A percentile compares a stretch with the other conserved stretches of the same genome.
These are phyloP conservation scores for Oreocharis arfaki DNA, from an alignment of 2,113 vertebrate species.

Conservation along the genomic window DNA sequence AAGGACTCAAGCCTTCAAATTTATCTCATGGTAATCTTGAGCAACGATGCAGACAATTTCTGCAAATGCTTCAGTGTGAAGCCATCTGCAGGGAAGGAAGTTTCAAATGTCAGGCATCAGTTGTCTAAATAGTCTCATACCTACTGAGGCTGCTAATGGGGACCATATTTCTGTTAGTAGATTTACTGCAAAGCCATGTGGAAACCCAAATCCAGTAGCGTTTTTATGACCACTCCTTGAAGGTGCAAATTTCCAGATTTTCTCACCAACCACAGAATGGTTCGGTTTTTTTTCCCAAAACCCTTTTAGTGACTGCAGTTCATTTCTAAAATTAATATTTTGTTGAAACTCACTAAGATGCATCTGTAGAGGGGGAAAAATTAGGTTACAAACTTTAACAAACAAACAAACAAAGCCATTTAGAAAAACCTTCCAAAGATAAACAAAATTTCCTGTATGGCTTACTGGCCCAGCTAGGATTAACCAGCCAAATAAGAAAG, in stretches of 20 bases:
- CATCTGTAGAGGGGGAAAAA: background rate
- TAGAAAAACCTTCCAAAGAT: background rate
- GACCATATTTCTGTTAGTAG: background rate
- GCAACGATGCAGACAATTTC: background rate
- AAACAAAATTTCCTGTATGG: background rate
- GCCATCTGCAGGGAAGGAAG: background rate
- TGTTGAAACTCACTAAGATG: background rate
- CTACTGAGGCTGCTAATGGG: background rate
- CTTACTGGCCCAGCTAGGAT: background rate
- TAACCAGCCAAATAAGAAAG: background rate
- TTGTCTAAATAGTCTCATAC: background rate
- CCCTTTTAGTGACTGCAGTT: background rate
- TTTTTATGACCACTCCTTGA: background rate
- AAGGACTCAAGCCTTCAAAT: background rate
- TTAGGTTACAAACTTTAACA: background rate
- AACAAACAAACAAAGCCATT: background rate
- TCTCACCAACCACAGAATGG: background rate
- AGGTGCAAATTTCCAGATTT: background rate
- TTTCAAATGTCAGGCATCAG: background rate
- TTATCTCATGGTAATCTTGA: background rate
- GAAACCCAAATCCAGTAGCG: background rate
- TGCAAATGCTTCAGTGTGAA: background rate
- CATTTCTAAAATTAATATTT: background rate
- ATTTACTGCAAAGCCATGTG: background rate
- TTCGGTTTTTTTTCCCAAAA: rapidly evolving